Evolutionary conservation across 2,113 vertebrate genomes (phyloP), one percentile per base, ranked within the genome.

Genomic region (Dolichallabes microphthalmus): DNA sequence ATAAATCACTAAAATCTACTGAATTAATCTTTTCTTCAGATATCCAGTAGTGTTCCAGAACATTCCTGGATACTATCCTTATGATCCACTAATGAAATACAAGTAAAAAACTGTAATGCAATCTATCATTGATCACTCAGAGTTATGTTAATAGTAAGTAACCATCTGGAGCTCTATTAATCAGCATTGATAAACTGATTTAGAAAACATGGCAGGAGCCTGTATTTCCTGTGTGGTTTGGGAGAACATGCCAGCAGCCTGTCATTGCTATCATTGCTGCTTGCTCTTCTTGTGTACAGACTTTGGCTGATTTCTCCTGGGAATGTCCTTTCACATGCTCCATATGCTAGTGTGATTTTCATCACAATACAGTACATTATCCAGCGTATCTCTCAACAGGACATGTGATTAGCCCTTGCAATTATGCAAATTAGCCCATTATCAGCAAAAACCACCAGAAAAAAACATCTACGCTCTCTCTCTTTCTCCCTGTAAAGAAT

Each of bases 201-300:
- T 66, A 75, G 82, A 64, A 79, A 87, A 87, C 74, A 32, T 25
- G 14, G 45, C 71, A 77, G 83, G 11, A 61, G 61, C 15, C 80
- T 82, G 80, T 20, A 66, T 53, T 66, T 64, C 61, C 80, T 82
- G 80, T 52, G 61, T 68, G 63, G 61, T 82, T 82, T 66, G 32
- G n/a, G 53, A 53, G 81, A 80, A 75, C 53, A 83, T 83, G 81
- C 86, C 88, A 86, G 86, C 68, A 61, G 76, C 58, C 81, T 86
- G 86, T 77, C 86, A 80, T 39, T 79, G 53, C 53, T 83, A 86
- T 77, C 86, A 80, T 53, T 79, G 53, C 53, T 83, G n/a, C 81
- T 75, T 60, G 78, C 15, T 58, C 75, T n/a, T 79, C 79, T 84
- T 78, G 39, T 87, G 77, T 25, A 74, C 78, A 76, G 81, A 82